phyloP scores from a whole-genome alignment of 2,113 vertebrate species.

The Platichthys stellatus region DNA sequence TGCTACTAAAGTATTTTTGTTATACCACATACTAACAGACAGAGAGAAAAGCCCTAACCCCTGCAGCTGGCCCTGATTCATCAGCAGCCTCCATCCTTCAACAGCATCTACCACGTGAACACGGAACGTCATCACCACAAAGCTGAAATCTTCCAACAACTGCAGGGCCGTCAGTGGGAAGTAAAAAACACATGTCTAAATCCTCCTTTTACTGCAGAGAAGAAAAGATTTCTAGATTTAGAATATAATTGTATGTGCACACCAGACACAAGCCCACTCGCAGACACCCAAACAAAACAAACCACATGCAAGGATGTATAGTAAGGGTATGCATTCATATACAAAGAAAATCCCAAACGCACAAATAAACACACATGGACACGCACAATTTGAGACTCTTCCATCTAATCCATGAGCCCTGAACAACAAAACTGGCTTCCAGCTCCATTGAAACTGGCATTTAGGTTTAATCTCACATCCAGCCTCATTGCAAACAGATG shows the following conservation, averaged over 20 bases:
- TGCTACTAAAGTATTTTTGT: too few relatives aligned
- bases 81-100: constrained; percentile 32
- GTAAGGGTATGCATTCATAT: background rate
- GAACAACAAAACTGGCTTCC: constrained; percentile 20
- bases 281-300: constrained; percentile 11
- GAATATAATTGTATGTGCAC: constrained; percentile 2
- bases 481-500: constrained; percentile 74
- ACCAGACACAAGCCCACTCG: constrained; percentile 14
- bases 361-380: constrained; percentile 29
- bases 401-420: constrained; percentile 16
- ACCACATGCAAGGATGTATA: background rate
- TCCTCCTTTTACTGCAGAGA: background rate
- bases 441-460: constrained; percentile 30
- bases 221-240: background rate
- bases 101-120: constrained; percentile 16
- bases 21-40: too few relatives aligned
- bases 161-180: constrained; percentile 15
- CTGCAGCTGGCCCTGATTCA: constrained; percentile 50
- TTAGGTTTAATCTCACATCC: constrained; percentile 38
- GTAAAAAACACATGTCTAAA: background rate
- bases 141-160: constrained; percentile 53
- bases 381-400: constrained; percentile 22
- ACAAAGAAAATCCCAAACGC: constrained; percentile 8
- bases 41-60: constrained; percentile 3
- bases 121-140: constrained; percentile 21